phyloP scores from a whole-genome alignment of 2,888 invertebrate genomes.

The Drosophila bunnanda region DNA sequence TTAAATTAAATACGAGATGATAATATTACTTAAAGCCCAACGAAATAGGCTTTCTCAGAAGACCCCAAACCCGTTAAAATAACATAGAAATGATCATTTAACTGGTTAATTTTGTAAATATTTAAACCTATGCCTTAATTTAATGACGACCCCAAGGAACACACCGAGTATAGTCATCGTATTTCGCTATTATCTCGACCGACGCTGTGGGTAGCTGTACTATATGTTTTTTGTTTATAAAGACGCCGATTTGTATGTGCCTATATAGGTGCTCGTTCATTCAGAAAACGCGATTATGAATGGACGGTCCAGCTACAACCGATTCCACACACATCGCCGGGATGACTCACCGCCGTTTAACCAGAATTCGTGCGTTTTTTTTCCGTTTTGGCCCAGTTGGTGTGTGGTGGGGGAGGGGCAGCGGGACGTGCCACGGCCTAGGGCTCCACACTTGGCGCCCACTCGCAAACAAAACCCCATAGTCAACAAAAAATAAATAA shows the following conservation, averaged over 20 bases:
- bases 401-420: constrained; percentile 4
- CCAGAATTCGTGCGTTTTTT: constrained; percentile 68
- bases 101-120: fast-evolving
- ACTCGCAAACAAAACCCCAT: constrained; percentile 37
- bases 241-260: constrained; percentile 37
- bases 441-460: constrained; percentile 45
- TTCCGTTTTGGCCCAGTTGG: constrained; percentile 30
- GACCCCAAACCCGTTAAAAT: not conserved
- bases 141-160: not conserved
- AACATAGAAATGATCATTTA: not conserved
- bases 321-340: constrained; percentile 43
- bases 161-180: not conserved
- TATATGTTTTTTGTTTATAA: constrained; percentile 39
- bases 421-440: constrained; percentile 43
- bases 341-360: constrained; percentile 75
- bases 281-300: constrained; percentile 65
- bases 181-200: constrained; percentile 27
- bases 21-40: not conserved
- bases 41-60: not conserved
- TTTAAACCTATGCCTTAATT: not conserved
- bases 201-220: constrained; percentile 21
- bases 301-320: constrained; percentile 43
- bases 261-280: constrained; percentile 63
- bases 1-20: not conserved
- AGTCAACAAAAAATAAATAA: constrained; percentile 7